A percentile compares a stretch with the other conserved stretches of the same genome.
Conservation (phyloP, 1,140 invertebrate species). For the Laupala kohalensis region DNA sequence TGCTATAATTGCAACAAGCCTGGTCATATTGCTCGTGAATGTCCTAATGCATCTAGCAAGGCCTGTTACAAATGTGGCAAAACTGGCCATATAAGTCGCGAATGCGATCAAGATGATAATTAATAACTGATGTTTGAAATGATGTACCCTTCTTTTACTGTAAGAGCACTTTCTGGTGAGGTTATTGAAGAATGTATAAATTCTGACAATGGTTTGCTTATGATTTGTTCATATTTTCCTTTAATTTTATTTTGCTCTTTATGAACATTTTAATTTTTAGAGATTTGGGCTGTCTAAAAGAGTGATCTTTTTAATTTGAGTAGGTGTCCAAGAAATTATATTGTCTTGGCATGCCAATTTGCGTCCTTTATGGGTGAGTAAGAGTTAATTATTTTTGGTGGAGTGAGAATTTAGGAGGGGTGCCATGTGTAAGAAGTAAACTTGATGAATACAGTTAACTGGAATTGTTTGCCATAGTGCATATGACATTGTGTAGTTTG, state of each 20-base stretch:
- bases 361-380: background rate
- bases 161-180: background rate
- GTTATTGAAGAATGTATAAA: background rate
- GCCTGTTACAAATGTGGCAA: constrained; percentile 82
- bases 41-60: constrained; percentile 59
- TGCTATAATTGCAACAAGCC: constrained; percentile 84
- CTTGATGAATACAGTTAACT: no score
- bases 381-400: background rate
- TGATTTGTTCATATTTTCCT: background rate
- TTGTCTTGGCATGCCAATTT: no score
- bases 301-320: background rate
- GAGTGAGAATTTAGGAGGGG: background rate
- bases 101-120: constrained; percentile 41
- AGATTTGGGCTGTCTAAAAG: background rate
- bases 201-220: background rate
- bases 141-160: constrained; percentile 2
- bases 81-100: constrained; percentile 76
- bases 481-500: no score
- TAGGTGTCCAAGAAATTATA: no score
- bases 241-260: background rate
- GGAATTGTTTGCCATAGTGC: no score
- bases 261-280: background rate
- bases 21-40: constrained; percentile 80
- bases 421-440: no score
- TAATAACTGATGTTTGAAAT: constrained; percentile 5